Conservation (phyloP, 2,113 vertebrate genomes). For the Romanogobio albipinnatus region DNA sequence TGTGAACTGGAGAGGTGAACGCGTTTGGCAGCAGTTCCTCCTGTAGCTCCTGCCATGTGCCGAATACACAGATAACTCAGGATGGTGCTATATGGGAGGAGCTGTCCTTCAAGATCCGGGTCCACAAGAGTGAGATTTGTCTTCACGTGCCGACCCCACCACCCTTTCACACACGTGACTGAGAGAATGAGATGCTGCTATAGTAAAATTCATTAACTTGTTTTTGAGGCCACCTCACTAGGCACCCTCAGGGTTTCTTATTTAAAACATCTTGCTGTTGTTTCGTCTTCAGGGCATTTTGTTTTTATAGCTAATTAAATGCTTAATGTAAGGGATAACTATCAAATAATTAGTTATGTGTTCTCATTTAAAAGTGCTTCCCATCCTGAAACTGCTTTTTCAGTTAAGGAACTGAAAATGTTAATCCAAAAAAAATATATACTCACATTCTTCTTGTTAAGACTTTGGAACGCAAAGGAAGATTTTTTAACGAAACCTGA, state of each 20-base stretch:
- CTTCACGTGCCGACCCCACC: background rate
- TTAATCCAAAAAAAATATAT: too few relatives aligned
- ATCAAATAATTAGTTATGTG: background rate
- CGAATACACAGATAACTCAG: background rate
- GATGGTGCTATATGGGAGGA: background rate
- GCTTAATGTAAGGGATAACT: background rate
- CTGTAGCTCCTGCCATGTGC: slow-evolving; percentile 9
- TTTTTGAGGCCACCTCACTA: background rate
- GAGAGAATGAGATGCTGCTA: background rate
- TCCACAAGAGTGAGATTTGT: background rate
- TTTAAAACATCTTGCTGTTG: background rate
- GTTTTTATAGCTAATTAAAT: background rate
- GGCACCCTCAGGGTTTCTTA: background rate
- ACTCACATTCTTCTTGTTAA: background rate
- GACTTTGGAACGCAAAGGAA: background rate
- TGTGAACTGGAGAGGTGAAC: background rate
- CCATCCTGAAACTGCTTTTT: background rate
- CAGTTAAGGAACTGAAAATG: background rate
- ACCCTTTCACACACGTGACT: background rate
- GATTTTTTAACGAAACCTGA: background rate
- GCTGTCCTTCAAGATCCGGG: background rate
- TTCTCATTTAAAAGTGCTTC: background rate
- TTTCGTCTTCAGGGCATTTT: background rate
- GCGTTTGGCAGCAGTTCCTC: background rate
- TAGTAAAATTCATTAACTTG: background rate